A percentile compares a stretch with the other conserved stretches of the same genome.
These are phyloP conservation scores for Xiphophorus birchmanni DNA, from an alignment of 2,797 vertebrate genomes.

Conservation along the genomic window DNA sequence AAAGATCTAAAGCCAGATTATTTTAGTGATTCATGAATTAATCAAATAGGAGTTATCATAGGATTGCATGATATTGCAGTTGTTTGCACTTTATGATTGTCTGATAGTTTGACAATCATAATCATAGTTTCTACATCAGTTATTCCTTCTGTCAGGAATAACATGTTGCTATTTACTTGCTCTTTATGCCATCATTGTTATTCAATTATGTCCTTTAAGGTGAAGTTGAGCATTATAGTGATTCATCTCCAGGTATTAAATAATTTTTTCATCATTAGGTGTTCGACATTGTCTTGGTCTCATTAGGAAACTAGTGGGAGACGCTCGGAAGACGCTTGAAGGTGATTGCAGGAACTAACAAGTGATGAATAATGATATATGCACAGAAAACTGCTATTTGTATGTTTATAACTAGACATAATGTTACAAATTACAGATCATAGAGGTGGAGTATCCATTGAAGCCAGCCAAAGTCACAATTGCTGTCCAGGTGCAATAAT, in stretches of 20 bases:
- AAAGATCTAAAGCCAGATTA: not conserved
- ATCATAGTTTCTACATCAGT: not conserved
- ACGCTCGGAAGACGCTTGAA: not conserved
- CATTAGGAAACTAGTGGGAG: not conserved
- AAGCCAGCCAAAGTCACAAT: conserved; percentile 19
- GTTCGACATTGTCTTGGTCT: not conserved
- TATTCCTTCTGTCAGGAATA: not conserved
- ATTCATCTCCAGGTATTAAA: not conserved
- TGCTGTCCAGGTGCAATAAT: conserved; percentile 56
- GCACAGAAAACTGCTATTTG: not conserved
- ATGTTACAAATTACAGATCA: not conserved
- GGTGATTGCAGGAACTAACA: not conserved
- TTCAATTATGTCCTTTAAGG: not conserved
- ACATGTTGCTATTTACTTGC: not conserved
- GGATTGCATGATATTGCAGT: not conserved
- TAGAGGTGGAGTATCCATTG: conserved; percentile 16
- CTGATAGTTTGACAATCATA: not conserved
- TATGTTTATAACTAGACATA: not conserved
- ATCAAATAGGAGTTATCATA: not conserved
- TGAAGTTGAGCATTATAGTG: not conserved
- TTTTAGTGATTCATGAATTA: not conserved
- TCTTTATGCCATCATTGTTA: not conserved
- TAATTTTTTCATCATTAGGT: not conserved
- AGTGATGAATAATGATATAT: not conserved
- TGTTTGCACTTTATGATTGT: not conserved